Evolutionary conservation across 2,888 invertebrate genomes (phyloP).

Genomic region (Lordiphosa andalusiaca): DNA sequence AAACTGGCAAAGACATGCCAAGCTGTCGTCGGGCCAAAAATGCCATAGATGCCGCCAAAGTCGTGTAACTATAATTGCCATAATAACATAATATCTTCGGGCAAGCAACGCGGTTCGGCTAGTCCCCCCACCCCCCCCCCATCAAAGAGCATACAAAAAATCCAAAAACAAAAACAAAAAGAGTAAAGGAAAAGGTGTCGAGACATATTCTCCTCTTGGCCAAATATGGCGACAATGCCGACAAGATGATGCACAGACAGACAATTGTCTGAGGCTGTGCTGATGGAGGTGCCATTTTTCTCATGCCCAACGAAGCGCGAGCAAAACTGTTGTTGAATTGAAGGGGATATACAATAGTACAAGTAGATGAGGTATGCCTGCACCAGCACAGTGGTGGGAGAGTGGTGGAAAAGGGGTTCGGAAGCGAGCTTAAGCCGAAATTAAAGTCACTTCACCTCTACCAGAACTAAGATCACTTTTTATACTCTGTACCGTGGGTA

Average conservation of each 20-base stretch:
- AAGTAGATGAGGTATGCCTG: constrained; percentile 10
- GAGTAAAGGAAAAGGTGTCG: constrained; percentile 33
- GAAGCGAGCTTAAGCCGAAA: too few relatives aligned
- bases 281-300: constrained; percentile 62
- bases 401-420: neutral
- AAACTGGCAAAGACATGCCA: constrained; percentile 28
- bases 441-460: too few relatives aligned
- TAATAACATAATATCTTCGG: constrained; percentile 70
- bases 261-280: constrained; percentile 27
- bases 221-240: constrained; percentile 36
- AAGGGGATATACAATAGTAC: constrained; percentile 6
- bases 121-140: constrained; percentile 4
- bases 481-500: too few relatives aligned
- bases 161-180: constrained; percentile 24
- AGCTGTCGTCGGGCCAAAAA: constrained; percentile 49
- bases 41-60: constrained; percentile 67
- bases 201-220: constrained; percentile 34
- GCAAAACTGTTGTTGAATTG: constrained; percentile 30
- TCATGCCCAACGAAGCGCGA: constrained; percentile 55
- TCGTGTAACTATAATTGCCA: constrained; percentile 74
- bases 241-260: constrained; percentile 29
- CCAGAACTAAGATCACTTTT: too few relatives aligned
- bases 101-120: constrained; percentile 9
- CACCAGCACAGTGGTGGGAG: constrained; percentile 4
- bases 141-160: constrained; percentile 3